Conservation (phyloP, 2,113 vertebrate species). For the Heliornis fulica region DNA sequence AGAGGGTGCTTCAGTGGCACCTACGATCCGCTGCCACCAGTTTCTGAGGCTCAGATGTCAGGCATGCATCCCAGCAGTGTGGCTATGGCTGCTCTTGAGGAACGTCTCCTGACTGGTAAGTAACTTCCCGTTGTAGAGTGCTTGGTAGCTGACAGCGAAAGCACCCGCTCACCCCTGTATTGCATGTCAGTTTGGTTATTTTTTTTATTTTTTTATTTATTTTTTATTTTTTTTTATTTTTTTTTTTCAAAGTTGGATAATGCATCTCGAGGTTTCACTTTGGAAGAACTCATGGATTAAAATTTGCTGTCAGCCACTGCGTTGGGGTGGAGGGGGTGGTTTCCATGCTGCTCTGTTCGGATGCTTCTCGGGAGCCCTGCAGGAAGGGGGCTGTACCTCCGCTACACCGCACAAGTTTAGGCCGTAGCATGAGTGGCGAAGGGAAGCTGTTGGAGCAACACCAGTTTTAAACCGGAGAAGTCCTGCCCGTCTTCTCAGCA, state of each 20-base stretch:
- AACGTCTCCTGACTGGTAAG: constrained; percentile 30
- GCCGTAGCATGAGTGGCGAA: not conserved
- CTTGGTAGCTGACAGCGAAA: not conserved
- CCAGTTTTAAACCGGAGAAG: not conserved
- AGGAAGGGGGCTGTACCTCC: not conserved
- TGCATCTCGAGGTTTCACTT: not conserved
- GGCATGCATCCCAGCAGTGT: not conserved
- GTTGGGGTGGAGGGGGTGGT: not conserved
- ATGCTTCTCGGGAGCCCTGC: not conserved
- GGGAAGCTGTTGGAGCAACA: not conserved
- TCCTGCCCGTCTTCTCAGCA: not conserved
- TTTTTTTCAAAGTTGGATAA: not conserved
- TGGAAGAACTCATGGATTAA: fast-evolving
- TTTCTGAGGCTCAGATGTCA: not conserved
- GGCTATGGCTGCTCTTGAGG: not conserved
- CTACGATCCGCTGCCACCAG: not conserved
- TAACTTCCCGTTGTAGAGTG: not conserved
- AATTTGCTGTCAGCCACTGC: fast-evolving
- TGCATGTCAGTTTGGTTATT: fast-evolving
- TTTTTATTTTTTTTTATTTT: no score
- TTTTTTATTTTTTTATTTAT: no score
- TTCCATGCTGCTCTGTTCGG: not conserved
- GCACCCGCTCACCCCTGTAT: not conserved
- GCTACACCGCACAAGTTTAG: no score
- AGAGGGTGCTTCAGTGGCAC: constrained; percentile 53